Conservation (phyloP, 2,888 invertebrate genomes). For the Parelbella ahira region DNA sequence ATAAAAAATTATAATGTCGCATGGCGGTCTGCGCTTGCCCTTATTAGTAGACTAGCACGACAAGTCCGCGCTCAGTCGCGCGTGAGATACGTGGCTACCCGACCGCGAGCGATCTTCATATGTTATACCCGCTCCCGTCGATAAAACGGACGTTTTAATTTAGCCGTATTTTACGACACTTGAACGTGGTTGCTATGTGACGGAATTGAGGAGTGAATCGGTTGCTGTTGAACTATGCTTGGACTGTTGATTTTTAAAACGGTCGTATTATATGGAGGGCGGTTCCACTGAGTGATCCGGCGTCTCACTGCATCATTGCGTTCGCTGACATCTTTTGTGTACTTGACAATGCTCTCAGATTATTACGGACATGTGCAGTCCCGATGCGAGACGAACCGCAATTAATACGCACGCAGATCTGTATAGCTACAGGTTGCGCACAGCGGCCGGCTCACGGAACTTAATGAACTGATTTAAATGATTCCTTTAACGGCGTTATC, state of each 20-base stretch:
- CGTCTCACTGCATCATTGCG: slow-evolving; percentile 45
- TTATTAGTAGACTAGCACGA: slow-evolving; percentile 53
- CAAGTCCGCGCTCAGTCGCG: slow-evolving; percentile 45
- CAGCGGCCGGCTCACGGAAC: slow-evolving; percentile 15
- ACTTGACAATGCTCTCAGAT: slow-evolving; percentile 44
- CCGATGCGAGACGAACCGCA: slow-evolving; percentile 13
- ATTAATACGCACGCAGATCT: slow-evolving; percentile 24
- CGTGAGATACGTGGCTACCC: slow-evolving; percentile 38
- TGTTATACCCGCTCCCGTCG: slow-evolving; percentile 3
- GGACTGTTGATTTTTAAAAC: slow-evolving; percentile 27
- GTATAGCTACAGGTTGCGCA: slow-evolving; percentile 4
- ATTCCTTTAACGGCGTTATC: slow-evolving; percentile 21
- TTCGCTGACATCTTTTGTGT: slow-evolving; percentile 49
- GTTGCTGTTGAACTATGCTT: neutral
- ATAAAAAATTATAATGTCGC: slow-evolving; percentile 57
- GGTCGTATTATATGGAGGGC: slow-evolving; percentile 35
- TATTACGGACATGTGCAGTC: slow-evolving; percentile 29
- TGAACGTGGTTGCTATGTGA: slow-evolving; percentile 13
- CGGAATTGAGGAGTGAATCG: neutral
- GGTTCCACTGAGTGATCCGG: slow-evolving; percentile 51
- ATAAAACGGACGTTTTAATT: slow-evolving; percentile 26
- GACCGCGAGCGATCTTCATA: slow-evolving; percentile 27
- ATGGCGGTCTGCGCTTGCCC: slow-evolving; percentile 57
- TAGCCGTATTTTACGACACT: slow-evolving; percentile 27
- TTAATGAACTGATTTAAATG: slow-evolving; percentile 25